Evolutionary conservation across 2,797 vertebrate genomes (phyloP), one percentile per base, ranked within the genome.

Genomic region (Centroberyx gerrardi): DNA sequence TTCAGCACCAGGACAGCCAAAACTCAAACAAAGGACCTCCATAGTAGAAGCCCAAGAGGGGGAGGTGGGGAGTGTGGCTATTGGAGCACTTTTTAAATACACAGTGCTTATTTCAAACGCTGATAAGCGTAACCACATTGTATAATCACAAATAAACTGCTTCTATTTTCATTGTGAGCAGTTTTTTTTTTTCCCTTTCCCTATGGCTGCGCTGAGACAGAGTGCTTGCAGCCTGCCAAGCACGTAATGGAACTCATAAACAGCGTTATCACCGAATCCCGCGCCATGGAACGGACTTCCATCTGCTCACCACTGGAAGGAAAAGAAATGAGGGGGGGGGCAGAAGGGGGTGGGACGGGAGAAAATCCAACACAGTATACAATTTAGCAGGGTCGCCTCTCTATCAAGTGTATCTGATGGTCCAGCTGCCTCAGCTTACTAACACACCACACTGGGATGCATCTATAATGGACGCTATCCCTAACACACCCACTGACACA

Each of bases 221-320:
- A 85, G 80, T 13, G 78, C 84, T 87, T 0, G 75, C 76, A 82
- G 87, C 80, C 88, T 88, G 85, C 88, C 44, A 83, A 86, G 87
- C 81, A 83, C 79, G 75, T 93, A 93, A 93, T 92, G 80, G 89
- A 91, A 90, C 85, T 90, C 85, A 82, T 91, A 91, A 92, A 92
- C 88, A 85, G 86, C 83, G 85, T 92, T 94, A 94, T 94, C 92
- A 53, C 82, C 68, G 66, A 90, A 88, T 90, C 80, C 86, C 76
- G 78, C 86, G 79, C 88, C 81, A 76, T 65, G 66, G 82, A 87
- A 87, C 76, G 31, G 86, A 81, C 86, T 87, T 86, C 90, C 88
- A 91, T 93, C 91, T 91, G 88, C 83, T 90, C 62, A 42, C 88
- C 73, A 83, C 76, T 85, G 87, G 80, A 90, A 82, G 72, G 83